These are phyloP conservation scores for Andrena flavipes DNA, from an alignment of 2,888 invertebrate species.

Conservation along the genomic window DNA sequence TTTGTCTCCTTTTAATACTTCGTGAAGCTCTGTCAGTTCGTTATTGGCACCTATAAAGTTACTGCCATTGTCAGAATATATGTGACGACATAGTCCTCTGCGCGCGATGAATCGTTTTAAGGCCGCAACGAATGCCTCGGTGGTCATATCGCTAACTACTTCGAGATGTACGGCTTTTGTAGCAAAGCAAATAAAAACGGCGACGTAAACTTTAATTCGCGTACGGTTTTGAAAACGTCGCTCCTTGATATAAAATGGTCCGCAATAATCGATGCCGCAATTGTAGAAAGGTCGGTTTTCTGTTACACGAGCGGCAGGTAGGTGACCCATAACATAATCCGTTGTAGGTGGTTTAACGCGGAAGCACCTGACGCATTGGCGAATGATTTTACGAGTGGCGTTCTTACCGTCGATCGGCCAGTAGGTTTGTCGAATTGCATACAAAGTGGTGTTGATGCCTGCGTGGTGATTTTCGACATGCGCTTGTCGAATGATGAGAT, in stretches of 20 bases:
- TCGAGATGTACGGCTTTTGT: background rate
- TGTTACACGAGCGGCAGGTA: too few relatives aligned
- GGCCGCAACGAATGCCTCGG: background rate
- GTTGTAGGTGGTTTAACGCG: too few relatives aligned
- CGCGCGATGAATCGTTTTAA: background rate
- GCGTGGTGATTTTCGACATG: too few relatives aligned
- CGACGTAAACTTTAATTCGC: too few relatives aligned
- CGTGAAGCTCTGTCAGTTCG: background rate
- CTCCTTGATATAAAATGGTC: background rate
- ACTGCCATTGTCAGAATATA: background rate
- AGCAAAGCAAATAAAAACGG: too few relatives aligned
- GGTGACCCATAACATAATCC: too few relatives aligned
- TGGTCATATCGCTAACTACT: constrained; percentile 10
- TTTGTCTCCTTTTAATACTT: background rate
- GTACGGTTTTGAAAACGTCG: background rate
- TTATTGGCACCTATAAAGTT: background rate
- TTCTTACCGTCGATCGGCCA: too few relatives aligned
- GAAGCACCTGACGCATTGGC: too few relatives aligned
- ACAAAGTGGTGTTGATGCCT: too few relatives aligned
- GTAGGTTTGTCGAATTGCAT: too few relatives aligned
- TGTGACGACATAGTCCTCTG: background rate
- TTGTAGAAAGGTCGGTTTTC: background rate
- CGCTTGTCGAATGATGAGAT: too few relatives aligned
- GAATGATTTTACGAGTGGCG: too few relatives aligned
- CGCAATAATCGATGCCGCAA: constrained; percentile 5